Evolutionary conservation across 2,888 invertebrate genomes (phyloP).

Genomic region (Pogonocherus hispidulus): DNA sequence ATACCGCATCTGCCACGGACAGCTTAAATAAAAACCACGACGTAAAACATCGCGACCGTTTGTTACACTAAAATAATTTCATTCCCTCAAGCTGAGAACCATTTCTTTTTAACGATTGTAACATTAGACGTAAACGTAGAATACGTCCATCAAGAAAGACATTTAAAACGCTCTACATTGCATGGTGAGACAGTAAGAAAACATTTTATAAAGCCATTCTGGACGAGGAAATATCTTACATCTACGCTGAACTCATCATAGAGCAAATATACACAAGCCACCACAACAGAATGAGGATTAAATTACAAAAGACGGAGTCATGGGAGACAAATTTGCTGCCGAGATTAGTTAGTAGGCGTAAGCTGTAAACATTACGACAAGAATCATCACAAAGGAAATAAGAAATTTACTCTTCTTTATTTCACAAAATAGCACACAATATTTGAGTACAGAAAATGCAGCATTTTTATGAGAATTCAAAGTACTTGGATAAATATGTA

Average conservation of each 20-base stretch:
- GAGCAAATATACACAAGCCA: constrained; percentile 28
- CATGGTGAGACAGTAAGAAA: constrained; percentile 30
- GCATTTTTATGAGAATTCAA: too few species aligned
- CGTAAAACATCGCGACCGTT: constrained; percentile 28
- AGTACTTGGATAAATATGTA: too few species aligned
- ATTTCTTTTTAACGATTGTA: constrained; percentile 35
- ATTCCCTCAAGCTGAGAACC: constrained; percentile 31
- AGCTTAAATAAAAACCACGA: constrained; percentile 10
- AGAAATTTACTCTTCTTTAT: background rate
- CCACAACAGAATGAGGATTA: constrained; percentile 40
- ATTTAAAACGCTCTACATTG: constrained; percentile 26
- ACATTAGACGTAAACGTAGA: constrained; percentile 33
- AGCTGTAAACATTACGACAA: background rate
- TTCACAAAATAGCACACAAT: too few species aligned
- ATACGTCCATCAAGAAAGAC: constrained; percentile 38
- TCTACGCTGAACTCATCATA: constrained; percentile 26
- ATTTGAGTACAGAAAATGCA: too few species aligned
- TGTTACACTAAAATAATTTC: constrained; percentile 31
- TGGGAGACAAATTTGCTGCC: constrained; percentile 40
- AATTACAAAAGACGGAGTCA: constrained; percentile 42
- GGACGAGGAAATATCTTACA: constrained; percentile 22
- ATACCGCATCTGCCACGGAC: constrained; percentile 15
- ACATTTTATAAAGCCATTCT: constrained; percentile 33
- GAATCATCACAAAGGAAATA: background rate
- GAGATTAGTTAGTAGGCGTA: constrained; percentile 35